phyloP scores from a whole-genome alignment of 2,113 vertebrate genomes.

The Rhea americana region DNA sequence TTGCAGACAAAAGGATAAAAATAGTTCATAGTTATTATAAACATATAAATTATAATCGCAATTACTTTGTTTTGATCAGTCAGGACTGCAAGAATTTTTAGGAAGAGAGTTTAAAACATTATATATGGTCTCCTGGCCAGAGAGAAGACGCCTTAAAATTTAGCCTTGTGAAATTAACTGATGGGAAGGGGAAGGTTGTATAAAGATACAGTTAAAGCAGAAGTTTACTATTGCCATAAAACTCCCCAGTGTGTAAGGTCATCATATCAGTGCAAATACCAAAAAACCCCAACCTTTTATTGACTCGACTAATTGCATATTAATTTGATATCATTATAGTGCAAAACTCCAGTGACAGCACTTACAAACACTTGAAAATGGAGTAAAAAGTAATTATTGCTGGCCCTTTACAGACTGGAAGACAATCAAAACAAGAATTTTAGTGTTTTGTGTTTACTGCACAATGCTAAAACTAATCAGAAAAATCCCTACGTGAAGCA shows the following conservation, averaged over 20 bases:
- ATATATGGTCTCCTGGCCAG: neutral
- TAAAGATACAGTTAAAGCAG: neutral
- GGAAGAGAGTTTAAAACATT: neutral
- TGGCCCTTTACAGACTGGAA: neutral
- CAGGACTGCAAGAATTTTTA: neutral
- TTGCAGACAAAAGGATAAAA: conserved; percentile 27
- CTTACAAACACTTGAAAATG: rapidly evolving
- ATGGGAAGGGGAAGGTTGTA: neutral
- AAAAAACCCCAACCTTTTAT: neutral
- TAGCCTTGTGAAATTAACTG: neutral
- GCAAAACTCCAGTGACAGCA: neutral
- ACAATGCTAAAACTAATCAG: neutral
- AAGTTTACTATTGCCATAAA: neutral
- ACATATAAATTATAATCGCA: neutral
- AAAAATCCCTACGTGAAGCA: neutral
- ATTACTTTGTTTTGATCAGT: conserved; percentile 7
- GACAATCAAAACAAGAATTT: neutral
- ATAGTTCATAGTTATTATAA: neutral
- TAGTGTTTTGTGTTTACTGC: neutral
- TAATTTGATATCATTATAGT: conserved; percentile 22
- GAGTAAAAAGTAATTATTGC: neutral
- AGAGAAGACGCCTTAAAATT: neutral
- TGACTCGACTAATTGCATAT: neutral
- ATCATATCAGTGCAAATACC: conserved; percentile 8
- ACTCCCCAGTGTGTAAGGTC: neutral